These are phyloP conservation scores for Hirudinaria manillensis DNA, from an alignment of 2,888 invertebrate species.

Conservation along the genomic window DNA sequence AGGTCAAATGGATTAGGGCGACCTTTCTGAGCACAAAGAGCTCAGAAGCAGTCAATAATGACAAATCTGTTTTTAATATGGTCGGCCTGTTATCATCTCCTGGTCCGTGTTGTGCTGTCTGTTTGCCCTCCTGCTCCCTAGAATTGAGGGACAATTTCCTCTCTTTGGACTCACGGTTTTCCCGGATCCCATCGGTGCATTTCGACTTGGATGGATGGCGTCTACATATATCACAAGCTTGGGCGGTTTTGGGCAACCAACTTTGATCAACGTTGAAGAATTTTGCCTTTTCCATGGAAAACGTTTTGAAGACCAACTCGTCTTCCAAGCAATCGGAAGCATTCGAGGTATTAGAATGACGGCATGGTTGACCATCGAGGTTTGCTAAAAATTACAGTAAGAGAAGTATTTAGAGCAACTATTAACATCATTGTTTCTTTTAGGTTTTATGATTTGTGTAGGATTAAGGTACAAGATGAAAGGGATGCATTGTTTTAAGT, in stretches of 20 bases:
- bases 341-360: no score
- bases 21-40: conserved; percentile 78
- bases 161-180: no score
- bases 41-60: conserved; percentile 65
- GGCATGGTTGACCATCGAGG: no score
- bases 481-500: no score
- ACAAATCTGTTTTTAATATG: conserved; percentile 19
- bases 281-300: conserved; percentile 5
- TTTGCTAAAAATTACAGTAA: no score
- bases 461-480: no score
- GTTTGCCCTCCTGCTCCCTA: background rate
- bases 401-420: no score
- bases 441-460: no score
- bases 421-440: no score
- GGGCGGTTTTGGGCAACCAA: background rate
- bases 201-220: background rate
- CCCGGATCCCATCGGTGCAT: no score
- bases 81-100: background rate
- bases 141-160: no score
- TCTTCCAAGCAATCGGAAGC: background rate
- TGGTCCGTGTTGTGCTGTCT: background rate
- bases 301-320: background rate
- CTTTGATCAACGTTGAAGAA: conserved; percentile 3
- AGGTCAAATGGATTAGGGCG: conserved; percentile 75
- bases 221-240: background rate